Evolutionary conservation across 2,113 vertebrate species (phyloP).

Genomic region (Otocyon megalotis): DNA sequence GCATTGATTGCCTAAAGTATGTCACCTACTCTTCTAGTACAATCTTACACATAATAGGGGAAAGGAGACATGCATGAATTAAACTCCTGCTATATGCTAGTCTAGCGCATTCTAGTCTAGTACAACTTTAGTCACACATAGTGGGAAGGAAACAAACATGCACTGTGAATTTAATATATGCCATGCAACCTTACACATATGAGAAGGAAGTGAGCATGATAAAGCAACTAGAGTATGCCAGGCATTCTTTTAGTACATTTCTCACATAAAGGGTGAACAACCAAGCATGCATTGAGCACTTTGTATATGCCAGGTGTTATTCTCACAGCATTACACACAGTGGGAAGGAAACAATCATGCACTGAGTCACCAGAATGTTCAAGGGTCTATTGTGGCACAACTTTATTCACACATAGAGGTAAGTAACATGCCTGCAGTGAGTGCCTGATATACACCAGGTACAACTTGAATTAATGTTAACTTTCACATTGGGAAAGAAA

Average conservation of each 20-base stretch:
- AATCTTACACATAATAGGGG: neutral
- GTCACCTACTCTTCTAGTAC: neutral
- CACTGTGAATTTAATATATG: neutral
- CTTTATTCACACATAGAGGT: neutral
- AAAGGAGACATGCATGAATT: neutral
- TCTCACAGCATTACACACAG: neutral
- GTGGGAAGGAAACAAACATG: neutral
- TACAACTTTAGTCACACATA: neutral
- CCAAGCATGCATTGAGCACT: neutral
- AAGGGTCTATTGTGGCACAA: neutral
- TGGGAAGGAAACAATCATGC: neutral
- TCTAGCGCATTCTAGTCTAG: neutral
- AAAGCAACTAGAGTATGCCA: neutral
- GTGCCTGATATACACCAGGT: neutral
- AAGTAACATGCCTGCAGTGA: neutral
- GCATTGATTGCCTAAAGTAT: neutral
- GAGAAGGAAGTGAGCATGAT: neutral
- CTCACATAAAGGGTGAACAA: neutral
- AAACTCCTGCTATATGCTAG: neutral
- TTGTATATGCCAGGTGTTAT: neutral
- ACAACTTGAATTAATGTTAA: neutral
- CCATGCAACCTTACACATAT: neutral
- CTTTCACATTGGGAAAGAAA: neutral
- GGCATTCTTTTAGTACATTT: neutral
- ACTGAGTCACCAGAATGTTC: neutral